Evolutionary conservation across 1,140 invertebrate species (phyloP).

Genomic region (Sycophila sp.): DNA sequence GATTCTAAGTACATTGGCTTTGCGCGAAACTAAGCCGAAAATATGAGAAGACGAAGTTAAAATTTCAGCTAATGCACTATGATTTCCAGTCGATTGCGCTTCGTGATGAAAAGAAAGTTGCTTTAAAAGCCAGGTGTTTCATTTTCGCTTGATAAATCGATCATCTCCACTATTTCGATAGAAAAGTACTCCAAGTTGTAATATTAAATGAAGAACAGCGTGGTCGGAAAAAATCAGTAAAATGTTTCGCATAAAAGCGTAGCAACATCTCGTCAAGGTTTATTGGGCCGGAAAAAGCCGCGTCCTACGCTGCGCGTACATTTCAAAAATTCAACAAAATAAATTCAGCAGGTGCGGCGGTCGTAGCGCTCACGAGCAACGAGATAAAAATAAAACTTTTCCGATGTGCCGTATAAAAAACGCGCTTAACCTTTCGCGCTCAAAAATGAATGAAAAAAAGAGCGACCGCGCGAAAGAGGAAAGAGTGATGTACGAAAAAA

Average conservation of each 20-base stretch:
- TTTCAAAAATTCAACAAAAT: conserved; percentile 14
- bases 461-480: background rate
- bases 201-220: no score
- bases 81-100: no score
- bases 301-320: background rate
- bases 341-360: no score
- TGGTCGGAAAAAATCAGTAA: no score
- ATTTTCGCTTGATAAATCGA: no score
- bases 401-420: background rate
- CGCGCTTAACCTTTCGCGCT: background rate
- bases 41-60: background rate
- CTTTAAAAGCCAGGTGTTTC: no score
- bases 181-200: no score
- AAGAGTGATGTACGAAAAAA: background rate
- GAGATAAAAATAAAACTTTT: conserved; percentile 5
- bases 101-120: no score
- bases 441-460: conserved; percentile 2
- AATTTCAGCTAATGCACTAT: no score
- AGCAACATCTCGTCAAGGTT: no score
- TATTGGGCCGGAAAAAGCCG: background rate
- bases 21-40: background rate
- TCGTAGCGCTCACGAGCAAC: background rate
- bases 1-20: conserved; percentile 26
- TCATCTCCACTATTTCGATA: no score
- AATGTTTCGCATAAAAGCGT: no score